These are phyloP conservation scores for Gnatocerus cornutus DNA, from an alignment of 2,888 invertebrate genomes.

Conservation along the genomic window DNA sequence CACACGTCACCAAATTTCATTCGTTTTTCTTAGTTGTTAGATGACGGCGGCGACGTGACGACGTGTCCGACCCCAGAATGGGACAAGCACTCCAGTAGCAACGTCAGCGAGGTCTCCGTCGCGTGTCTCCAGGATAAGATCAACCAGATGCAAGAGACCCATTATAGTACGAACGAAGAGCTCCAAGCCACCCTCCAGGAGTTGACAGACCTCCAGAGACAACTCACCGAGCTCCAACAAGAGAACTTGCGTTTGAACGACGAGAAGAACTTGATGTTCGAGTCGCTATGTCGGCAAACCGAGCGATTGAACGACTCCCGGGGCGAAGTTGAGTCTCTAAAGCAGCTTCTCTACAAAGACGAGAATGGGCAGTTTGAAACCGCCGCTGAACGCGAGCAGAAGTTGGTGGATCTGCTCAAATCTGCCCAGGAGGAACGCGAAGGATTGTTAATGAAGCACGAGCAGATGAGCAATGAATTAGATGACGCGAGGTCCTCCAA, in stretches of 20 bases:
- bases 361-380: conserved; percentile 76
- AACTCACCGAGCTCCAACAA: conserved; percentile 88
- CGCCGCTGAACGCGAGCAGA: conserved; percentile 83
- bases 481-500: conserved; percentile 76
- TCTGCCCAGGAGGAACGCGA: conserved; percentile 88
- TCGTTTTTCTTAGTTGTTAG: no score
- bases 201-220: conserved; percentile 90
- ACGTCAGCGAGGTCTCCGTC: conserved; percentile 90
- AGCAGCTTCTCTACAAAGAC: conserved; percentile 80
- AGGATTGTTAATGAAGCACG: conserved; percentile 81
- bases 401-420: conserved; percentile 88
- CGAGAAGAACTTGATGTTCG: conserved; percentile 91
- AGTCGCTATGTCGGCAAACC: conserved; percentile 93
- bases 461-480: conserved; percentile 83
- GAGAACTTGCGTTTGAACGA: conserved; percentile 91
- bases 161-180: conserved; percentile 93
- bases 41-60: conserved; percentile 72
- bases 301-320: conserved; percentile 92
- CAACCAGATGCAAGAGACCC: conserved; percentile 93
- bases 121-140: conserved; percentile 95
- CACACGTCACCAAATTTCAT: no score
- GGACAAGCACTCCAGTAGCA: conserved; percentile 93
- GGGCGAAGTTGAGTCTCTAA: conserved; percentile 87
- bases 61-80: conserved; percentile 88
- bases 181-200: conserved; percentile 95